Evolutionary conservation across 2,113 vertebrate genomes (phyloP), one percentile per base, ranked within the genome.

Genomic region (Dromaius novaehollandiae): DNA sequence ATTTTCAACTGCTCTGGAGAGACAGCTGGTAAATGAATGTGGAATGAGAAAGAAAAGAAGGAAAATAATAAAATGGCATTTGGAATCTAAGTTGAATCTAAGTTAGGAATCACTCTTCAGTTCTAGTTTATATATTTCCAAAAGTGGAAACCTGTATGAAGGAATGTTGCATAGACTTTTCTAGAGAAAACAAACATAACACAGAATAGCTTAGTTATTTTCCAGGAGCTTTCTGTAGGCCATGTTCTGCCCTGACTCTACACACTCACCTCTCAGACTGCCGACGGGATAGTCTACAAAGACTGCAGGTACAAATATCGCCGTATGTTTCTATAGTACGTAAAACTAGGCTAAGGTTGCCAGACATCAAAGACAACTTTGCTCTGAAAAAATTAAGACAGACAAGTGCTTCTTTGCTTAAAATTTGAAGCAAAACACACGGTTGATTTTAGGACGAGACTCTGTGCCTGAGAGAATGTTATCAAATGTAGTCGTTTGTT

Each of bases 351-450:
- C 21, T 26, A 40, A 93, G 51, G 34, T 53, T 73, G 51, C 36
- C 21, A 61, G 16, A 42, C 63, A 78, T 55, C 60, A 91, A 84
- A 95, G 38, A 50, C 48, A 87, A 66, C 51, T 42, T 93, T 78
- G 79, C 38, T 77, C 5, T 30, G 68, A 93, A 92, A 92, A 91
- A 91, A 88, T 74, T 94, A 85, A 88, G 75, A 78, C 14, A 61
- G 71, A 95, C 50, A 95, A 86, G 68, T 32, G 17, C 11, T 86
- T 82, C 78, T 90, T 90, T 92, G 44, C 79, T 92, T 88, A 84
- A 91, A 94, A 75, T 88, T 68, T 82, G 64, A 96, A 81, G 56
- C 86, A 81, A 93, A 96, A 73, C 61, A 86, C 17, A 61, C 7
- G 34, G 44, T 25, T 89, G 60, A 65, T 87, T 91, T 85, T 87